Conservation (phyloP, 1,140 invertebrate genomes). For the Drosophila nasuta region DNA sequence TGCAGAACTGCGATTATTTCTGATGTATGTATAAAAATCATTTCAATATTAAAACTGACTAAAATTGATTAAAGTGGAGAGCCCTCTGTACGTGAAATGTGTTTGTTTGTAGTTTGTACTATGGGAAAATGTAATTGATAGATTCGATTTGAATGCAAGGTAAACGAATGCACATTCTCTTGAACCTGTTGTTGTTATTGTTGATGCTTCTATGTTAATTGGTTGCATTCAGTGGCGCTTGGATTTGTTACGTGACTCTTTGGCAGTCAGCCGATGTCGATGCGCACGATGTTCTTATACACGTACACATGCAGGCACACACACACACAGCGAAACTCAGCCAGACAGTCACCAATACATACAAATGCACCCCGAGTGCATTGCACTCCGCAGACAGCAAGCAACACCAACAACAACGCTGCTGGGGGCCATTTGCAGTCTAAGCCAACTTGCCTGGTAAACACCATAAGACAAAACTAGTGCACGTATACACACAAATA, state of each 20-base stretch:
- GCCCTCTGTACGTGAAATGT: conserved; percentile 13
- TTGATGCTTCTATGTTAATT: conserved; percentile 34
- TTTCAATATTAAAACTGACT: too few relatives aligned
- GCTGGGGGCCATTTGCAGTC: conserved; percentile 22
- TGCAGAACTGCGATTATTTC: too few relatives aligned
- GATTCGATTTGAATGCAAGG: conserved; percentile 27
- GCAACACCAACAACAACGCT: conserved; percentile 19
- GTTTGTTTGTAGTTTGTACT: background rate
- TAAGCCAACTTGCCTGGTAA: conserved; percentile 28
- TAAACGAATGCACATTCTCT: conserved; percentile 27
- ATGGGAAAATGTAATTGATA: conserved; percentile 7
- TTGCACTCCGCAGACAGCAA: conserved; percentile 36
- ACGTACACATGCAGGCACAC: conserved; percentile 44
- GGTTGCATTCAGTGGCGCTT: conserved; percentile 46
- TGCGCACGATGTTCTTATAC: conserved; percentile 65
- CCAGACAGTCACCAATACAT: conserved; percentile 12
- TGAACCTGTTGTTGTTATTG: conserved; percentile 39
- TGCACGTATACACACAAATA: background rate
- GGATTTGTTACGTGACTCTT: conserved; percentile 65
- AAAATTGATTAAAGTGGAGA: too few relatives aligned
- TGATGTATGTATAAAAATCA: background rate
- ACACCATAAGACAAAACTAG: background rate
- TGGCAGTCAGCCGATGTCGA: conserved; percentile 58
- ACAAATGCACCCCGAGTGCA: conserved; percentile 32
- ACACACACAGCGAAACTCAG: background rate